Evolutionary conservation across 2,888 invertebrate species (phyloP).

Genomic region (Callyntrura sp.): DNA sequence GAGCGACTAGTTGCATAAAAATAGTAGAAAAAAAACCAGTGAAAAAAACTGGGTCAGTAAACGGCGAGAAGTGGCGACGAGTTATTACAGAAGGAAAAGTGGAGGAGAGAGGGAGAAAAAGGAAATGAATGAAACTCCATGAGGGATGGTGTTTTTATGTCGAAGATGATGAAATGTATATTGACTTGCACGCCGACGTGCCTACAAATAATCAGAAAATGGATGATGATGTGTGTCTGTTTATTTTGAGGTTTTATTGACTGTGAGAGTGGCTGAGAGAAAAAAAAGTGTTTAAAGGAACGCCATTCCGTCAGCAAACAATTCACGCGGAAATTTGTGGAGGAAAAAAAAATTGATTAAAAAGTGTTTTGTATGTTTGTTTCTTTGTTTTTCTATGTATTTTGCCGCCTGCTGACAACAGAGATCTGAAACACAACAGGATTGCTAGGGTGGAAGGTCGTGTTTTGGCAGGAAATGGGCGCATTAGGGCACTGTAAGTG

Average conservation of each 20-base stretch:
- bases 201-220: neutral
- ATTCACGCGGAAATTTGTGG: neutral
- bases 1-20: too few species aligned
- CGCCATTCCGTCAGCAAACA: neutral
- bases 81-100: too few species aligned
- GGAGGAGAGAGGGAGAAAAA: too few species aligned
- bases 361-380: neutral
- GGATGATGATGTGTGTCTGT: neutral
- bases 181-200: too few species aligned
- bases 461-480: conserved; percentile 88
- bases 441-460: conserved; percentile 89
- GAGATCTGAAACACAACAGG: conserved; percentile 92
- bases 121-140: too few species aligned
- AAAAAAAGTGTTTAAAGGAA: neutral
- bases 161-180: too few species aligned
- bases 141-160: too few species aligned
- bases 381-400: conserved; percentile 52
- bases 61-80: too few species aligned
- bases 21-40: too few species aligned
- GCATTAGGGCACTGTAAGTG: conserved; percentile 89
- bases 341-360: neutral
- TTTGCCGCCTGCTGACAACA: conserved; percentile 85
- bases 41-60: too few species aligned
- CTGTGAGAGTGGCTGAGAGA: neutral
- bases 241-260: neutral